Base-by-base conservation (phyloP, 2,113 vertebrate genomes). In the Albula goreensis region DNA sequence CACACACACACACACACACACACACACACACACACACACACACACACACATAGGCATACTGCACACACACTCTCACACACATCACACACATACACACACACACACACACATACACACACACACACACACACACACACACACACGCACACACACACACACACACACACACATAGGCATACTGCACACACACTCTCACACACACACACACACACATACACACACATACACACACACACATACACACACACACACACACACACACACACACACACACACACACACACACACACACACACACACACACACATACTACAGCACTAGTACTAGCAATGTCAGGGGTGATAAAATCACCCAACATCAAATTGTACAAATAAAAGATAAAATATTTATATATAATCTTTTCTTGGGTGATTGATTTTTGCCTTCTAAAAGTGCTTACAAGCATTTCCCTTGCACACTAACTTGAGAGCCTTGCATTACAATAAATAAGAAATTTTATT, bases 171-270 rank as follows among this genome's bases (percentile, higher is more conserved):
- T n/a, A n/a, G n/a, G n/a, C n/a, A n/a, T n/a, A n/a, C n/a, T n/a
- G n/a, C n/a, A n/a, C n/a, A n/a, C 56, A 57, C 10, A n/a, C 74
- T 25, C 70, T 78, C 22, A 63, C 17, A 57, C 74, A 56, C 84
- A n/a, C 74, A 80, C 57, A 66, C 53, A 81, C 22, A 52, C 80
- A 70, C 80, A 52, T 50, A 66, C 49, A 82, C 60, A 80, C 3
- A 50, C 57, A 81, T 53, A 66, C 52, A 60, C 57, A 15, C 53
- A 31, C 53, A 50, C 70, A 53, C 51, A 22, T 48, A 15, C 56
- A 52, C 57, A 9, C 60, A 50, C 6, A 53, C 83, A 82, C 66
- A 80, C 25, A 80, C 81, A 57, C 80, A 77, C 51, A 41, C 49
- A 19, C 31, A 41, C 31, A 41, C 1, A 41, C 31, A 41, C 31